These are phyloP conservation scores for Gandaritis pyraliata DNA, from an alignment of 2,888 invertebrate species.

Conservation along the genomic window DNA sequence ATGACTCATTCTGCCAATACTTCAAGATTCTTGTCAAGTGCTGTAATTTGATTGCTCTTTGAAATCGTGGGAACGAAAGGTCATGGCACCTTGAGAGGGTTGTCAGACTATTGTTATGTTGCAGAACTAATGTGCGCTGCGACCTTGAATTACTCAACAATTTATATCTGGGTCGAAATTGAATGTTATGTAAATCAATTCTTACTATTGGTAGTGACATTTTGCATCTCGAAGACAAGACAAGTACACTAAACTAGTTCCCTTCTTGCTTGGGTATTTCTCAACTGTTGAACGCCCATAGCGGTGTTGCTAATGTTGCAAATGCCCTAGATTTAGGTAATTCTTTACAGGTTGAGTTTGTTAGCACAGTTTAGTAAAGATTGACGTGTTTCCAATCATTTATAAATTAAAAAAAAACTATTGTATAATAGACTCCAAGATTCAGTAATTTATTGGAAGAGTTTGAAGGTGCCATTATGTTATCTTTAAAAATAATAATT, in stretches of 20 bases:
- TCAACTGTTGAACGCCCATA: conserved; percentile 51
- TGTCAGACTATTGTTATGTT: conserved; percentile 49
- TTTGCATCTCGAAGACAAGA: conserved; percentile 60
- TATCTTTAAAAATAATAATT: too few relatives aligned
- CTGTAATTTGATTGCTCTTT: conserved; percentile 44
- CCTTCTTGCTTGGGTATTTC: conserved; percentile 63
- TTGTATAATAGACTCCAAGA: too few relatives aligned
- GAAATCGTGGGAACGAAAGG: conserved; percentile 49
- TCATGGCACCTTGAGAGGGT: conserved; percentile 46
- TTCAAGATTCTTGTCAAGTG: conserved; percentile 34
- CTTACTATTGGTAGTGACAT: conserved; percentile 63
- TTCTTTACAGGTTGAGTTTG: conserved; percentile 9
- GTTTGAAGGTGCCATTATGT: too few relatives aligned
- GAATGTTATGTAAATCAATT: conserved; percentile 68
- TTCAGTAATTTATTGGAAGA: too few relatives aligned
- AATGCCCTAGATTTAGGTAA: conserved; percentile 42
- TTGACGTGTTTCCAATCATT: background rate
- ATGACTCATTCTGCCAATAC: conserved; percentile 2
- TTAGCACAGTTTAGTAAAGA: background rate
- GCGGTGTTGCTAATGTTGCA: conserved; percentile 50
- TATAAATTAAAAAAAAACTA: background rate
- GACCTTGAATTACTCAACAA: conserved; percentile 70
- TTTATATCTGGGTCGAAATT: conserved; percentile 62
- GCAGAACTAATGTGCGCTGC: conserved; percentile 36
- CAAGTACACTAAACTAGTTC: conserved; percentile 52